These are phyloP conservation scores for Cheilinus undulatus DNA, from an alignment of 2,113 vertebrate species.

Conservation along the genomic window DNA sequence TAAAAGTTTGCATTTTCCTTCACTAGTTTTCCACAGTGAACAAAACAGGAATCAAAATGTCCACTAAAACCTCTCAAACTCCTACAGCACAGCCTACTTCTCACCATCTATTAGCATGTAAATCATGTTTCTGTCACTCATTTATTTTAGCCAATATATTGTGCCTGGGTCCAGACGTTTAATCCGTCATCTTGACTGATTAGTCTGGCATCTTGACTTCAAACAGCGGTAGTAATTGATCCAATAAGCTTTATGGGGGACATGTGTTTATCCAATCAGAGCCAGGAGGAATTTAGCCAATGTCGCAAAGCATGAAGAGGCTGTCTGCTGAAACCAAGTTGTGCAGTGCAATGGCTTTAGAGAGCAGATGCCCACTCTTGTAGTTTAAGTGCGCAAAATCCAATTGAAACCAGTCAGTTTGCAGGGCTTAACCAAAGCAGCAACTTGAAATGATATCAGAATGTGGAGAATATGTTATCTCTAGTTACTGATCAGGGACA, in stretches of 20 bases:
- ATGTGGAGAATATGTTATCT: background rate
- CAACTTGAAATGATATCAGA: background rate
- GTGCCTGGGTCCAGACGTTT: background rate
- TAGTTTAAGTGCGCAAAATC: too few relatives aligned
- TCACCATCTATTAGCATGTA: background rate
- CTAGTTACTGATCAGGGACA: background rate
- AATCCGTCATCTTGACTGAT: background rate
- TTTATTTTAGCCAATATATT: background rate
- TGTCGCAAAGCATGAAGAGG: background rate
- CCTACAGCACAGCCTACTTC: background rate
- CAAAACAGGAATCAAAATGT: background rate
- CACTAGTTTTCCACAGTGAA: background rate
- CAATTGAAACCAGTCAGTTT: too few relatives aligned
- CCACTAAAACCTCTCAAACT: background rate
- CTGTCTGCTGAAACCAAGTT: background rate
- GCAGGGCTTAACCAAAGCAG: too few relatives aligned
- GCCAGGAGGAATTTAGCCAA: background rate
- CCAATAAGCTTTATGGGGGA: background rate
- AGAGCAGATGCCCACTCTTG: too few relatives aligned
- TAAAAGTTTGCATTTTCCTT: background rate
- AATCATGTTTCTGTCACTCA: background rate
- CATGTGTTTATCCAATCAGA: background rate
- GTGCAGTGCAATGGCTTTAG: too few relatives aligned
- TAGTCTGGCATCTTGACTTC: background rate
- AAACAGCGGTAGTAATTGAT: background rate